Base-by-base conservation (phyloP, 2,888 invertebrate species). In the Aelia acuminata region DNA sequence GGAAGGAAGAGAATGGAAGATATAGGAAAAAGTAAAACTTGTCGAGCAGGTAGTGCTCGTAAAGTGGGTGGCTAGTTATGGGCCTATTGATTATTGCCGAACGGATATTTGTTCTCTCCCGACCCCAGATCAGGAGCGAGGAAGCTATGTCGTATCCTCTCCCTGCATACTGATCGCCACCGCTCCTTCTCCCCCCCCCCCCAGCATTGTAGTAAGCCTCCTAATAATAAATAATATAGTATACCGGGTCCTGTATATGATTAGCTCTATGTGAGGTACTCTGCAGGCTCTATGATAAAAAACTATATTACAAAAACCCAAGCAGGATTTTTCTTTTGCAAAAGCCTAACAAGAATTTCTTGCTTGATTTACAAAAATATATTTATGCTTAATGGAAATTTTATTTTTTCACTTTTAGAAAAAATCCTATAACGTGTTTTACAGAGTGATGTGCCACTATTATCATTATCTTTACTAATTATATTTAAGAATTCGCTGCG, bases 51-150 rank as follows among this genome's bases (percentile, higher is more conserved):
- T 89, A 89, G 87, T 47, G 49, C 75, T 57, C 89, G 89, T 89
- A 89, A 89, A 89, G 88, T 89, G 89, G 80, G 47, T 87, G 75
- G 63, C 89, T 89, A 89, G 89, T 89, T 89, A 89, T 89, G 87
- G 84, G 86, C 63, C 88, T 89, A 89, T 89, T 89, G 89, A 89
- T 89, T 89, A 89, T 89, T 88, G 89, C 49, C 88, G 22, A 48
- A 63, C 85, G 48, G 88, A 86, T 85, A 88, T 88, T 85, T 85
- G 84, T 84, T 88, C 84, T 48, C 70, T 20, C n/a, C 53, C 31
- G 35, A 8, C 47, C 43, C 47, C 2, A 47, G 49, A 85, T 85
- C 57, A 47, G 70, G 47, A 43, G 53, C 48, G 26, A 31, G 47
- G 31, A 87, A 87, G 35, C 53, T 70, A 87, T 63, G 63, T 47